Base-by-base conservation (phyloP, 2,113 vertebrate genomes). In the Plotosus lineatus region DNA sequence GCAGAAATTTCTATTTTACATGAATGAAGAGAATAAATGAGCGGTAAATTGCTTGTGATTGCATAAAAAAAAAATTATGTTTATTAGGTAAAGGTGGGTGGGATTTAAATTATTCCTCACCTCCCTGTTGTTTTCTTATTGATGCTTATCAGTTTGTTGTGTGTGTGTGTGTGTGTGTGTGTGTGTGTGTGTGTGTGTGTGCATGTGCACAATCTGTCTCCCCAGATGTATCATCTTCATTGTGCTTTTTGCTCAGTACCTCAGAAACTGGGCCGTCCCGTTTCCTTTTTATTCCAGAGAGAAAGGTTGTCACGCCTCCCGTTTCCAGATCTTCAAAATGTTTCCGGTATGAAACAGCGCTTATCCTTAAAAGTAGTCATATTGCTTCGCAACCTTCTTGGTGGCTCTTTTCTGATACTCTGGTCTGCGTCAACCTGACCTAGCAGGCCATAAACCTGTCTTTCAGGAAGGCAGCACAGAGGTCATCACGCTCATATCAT, bases 251-350 rank as follows among this genome's bases (percentile, higher is more conserved):
- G 95, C 97, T 68, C 98, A 99, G 89, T 98, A 98, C 86, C 91
- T 99, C 36, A 93, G 96, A 77, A 90, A 94, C 10, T 76, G 95
- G 78, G 85, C 94, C 44, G 38, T 98, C 81, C 87, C 88, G 72
- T 56, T 99, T 84, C 97, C 96, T 0, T 83, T 90, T 23, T 99
- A 96, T 87, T 93, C 89, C 69, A 88, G 90, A 55, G 91, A 93
- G 82, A 92, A 85, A 53, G 97, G 97, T 28, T 91, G 96, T n/a
- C 91, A 88, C 26, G 80, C 91, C 74, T 88, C 93, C 76, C 94
- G 90, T 12, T 8, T 98, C 80, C 95, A 98, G 89, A 92, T 99
- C 87, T 99, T 99, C 94, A 98, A 96, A 90, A 94, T 98, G 96
- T 99, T 99, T 90, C 97, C 98, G 14, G 97, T 99, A 93, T 92